A percentile compares a stretch with the other conserved stretches of the same genome.
phyloP scores from a whole-genome alignment of 2,888 invertebrate species.

The Falcaria lacertinaria region DNA sequence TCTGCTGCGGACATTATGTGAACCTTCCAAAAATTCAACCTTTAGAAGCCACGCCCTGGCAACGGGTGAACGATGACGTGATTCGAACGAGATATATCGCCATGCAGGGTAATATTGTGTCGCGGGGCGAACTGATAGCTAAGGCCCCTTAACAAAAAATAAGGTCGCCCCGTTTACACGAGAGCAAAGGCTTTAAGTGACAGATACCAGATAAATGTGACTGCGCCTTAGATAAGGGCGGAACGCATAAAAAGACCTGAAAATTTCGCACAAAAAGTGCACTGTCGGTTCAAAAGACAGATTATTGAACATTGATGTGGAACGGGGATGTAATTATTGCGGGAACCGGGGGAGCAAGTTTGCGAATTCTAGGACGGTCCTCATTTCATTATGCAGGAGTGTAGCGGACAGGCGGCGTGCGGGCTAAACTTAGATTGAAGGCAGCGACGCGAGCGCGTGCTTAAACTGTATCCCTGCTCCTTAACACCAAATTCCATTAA shows the following conservation, averaged over 20 bases:
- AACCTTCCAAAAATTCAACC: constrained; percentile 49
- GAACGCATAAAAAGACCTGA: constrained; percentile 50
- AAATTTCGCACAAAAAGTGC: constrained; percentile 43
- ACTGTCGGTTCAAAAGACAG: constrained; percentile 26
- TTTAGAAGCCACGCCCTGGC: constrained; percentile 51
- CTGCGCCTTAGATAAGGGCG: constrained; percentile 65
- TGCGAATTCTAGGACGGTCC: constrained; percentile 55
- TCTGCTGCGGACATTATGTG: constrained; percentile 42
- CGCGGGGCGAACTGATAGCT: constrained; percentile 68
- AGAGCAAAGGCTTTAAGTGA: constrained; percentile 75
- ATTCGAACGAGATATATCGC: constrained; percentile 70
- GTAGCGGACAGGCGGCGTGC: constrained; percentile 60
- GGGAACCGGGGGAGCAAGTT: constrained; percentile 51
- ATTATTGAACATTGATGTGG: constrained; percentile 32
- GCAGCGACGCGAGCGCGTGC: constrained; percentile 70
- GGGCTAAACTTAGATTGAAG: constrained; percentile 76
- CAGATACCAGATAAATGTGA: constrained; percentile 77
- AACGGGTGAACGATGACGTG: constrained; percentile 67
- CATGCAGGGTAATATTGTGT: constrained; percentile 71
- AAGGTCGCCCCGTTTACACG: constrained; percentile 72
- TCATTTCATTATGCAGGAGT: constrained; percentile 72
- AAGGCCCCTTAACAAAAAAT: constrained; percentile 71
- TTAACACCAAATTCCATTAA: constrained; percentile 48
- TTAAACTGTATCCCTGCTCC: constrained; percentile 64
- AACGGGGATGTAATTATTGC: constrained; percentile 60